Percentiles rank a stretch among this genome's conserved stretches.
phyloP scores from a whole-genome alignment of 2,113 vertebrate species.

The Lonchura striata region DNA sequence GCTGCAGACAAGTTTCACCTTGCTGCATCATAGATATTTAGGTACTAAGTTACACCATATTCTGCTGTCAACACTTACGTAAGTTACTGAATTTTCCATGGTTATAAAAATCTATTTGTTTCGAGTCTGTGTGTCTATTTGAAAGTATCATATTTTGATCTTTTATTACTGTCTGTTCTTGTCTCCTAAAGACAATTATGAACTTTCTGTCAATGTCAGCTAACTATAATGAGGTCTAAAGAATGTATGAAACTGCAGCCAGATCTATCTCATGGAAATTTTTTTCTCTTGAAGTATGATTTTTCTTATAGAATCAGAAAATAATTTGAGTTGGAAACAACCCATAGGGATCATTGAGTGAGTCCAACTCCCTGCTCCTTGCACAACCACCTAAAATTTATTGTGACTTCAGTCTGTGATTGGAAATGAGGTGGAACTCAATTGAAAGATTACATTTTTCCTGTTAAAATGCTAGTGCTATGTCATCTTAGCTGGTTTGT shows the following conservation, averaged over 20 bases:
- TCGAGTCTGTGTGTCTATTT: neutral
- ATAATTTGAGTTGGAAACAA: accelerated
- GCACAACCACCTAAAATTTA: neutral
- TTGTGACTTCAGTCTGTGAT: neutral
- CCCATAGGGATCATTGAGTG: neutral
- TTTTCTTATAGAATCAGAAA: neutral
- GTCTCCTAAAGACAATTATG: neutral
- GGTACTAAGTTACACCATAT: neutral
- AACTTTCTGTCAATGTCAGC: neutral
- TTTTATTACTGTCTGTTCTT: neutral
- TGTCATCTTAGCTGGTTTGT: neutral
- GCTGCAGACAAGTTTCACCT: neutral
- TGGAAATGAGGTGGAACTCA: neutral
- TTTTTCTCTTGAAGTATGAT: neutral
- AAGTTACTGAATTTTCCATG: accelerated
- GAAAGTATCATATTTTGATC: neutral
- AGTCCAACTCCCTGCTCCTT: neutral
- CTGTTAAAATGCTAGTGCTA: neutral
- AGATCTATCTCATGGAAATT: neutral
- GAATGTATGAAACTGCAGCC: neutral
- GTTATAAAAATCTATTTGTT: neutral
- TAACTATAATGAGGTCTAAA: neutral
- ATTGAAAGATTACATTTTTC: neutral
- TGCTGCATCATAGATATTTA: neutral
- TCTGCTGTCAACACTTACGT: neutral